Conservation (phyloP, 2,888 invertebrate species). For the Philereme transversata region DNA sequence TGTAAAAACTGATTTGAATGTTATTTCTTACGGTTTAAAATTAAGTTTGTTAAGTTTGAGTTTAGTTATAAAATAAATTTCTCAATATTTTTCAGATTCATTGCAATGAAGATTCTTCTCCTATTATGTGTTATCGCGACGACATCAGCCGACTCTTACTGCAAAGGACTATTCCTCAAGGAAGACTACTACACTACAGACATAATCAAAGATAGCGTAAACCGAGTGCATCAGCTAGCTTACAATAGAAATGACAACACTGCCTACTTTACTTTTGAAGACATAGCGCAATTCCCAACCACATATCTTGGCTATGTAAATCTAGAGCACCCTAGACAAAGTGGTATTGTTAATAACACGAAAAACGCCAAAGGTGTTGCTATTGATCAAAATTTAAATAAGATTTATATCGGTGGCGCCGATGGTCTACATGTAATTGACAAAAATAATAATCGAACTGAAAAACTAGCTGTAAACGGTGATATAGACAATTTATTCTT, state of each 20-base stretch:
- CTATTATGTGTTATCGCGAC: too few relatives aligned
- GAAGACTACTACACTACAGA: slow-evolving; percentile 59
- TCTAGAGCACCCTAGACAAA: slow-evolving; percentile 42
- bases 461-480: slow-evolving; percentile 59
- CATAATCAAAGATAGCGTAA: slow-evolving; percentile 65
- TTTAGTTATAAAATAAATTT: too few relatives aligned
- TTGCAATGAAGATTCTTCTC: too few relatives aligned
- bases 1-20: too few relatives aligned
- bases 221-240: slow-evolving; percentile 56
- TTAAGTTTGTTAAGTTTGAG: too few relatives aligned
- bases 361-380: slow-evolving; percentile 64
- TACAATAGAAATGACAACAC: slow-evolving; percentile 60
- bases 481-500: slow-evolving; percentile 57
- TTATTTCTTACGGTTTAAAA: too few relatives aligned
- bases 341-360: slow-evolving; percentile 57
- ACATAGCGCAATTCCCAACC: slow-evolving; percentile 46
- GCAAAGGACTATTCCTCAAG: slow-evolving; percentile 58
- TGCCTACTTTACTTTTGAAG: slow-evolving; percentile 65
- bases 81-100: too few relatives aligned
- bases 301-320: slow-evolving; percentile 57
- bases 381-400: slow-evolving; percentile 58
- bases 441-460: slow-evolving; percentile 51
- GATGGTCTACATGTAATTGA: slow-evolving; percentile 64
- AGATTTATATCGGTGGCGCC: slow-evolving; percentile 60
- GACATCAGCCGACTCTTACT: slow-evolving; percentile 44